Evolutionary conservation across 2,113 vertebrate species (phyloP), one percentile per base, ranked within the genome.

Genomic region (Neodon shergylaensis): DNA sequence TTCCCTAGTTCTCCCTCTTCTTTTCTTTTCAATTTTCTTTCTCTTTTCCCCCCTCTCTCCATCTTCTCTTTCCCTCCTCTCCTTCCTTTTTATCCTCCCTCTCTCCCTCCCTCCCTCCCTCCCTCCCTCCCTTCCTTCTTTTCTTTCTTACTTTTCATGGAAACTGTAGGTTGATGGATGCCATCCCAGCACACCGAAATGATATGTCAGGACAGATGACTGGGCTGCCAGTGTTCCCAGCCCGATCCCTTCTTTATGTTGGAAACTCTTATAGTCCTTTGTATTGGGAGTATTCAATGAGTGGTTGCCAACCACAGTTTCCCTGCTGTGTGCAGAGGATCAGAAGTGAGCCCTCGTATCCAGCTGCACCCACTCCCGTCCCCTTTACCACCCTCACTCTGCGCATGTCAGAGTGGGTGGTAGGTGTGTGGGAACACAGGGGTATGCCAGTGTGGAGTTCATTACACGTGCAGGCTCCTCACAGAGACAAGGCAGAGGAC

Each of bases 31-130:
- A 12, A 3, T 17, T 9, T 7, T 26, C 36, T 24, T 17, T 13
- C 33, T 16, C 5, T 36, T n/a, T n/a, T n/a, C n/a, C 19, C 54
- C 54, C 54, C 3, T 13, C 33, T 14, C 2, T 36, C n/a, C 6
- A 2, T 44, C 1, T 24, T 49, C 10, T 10, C 9, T 22, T 3
- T 19, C 49, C 16, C 1, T 19, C 28, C 10, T 14, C 5, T 36
- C 24, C n/a, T 4, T 33, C 1, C 14, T 11, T 1, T 10, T 5
- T 16, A 1, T 19, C n/a, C 17, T 4, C 4, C 16, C 2, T 8
- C 2, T 5, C 7, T 58, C 52, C 52, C 52, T 54, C 13, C 54
- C 54, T 58, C 28, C 1, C 21, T 49, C 10, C 9, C 14, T 1
- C 7, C 49, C 8, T 4, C 1, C 16, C 2, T 8, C 0, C 1